Conservation (phyloP, 2,113 vertebrate genomes). For the Drymodes brunneopygia region DNA sequence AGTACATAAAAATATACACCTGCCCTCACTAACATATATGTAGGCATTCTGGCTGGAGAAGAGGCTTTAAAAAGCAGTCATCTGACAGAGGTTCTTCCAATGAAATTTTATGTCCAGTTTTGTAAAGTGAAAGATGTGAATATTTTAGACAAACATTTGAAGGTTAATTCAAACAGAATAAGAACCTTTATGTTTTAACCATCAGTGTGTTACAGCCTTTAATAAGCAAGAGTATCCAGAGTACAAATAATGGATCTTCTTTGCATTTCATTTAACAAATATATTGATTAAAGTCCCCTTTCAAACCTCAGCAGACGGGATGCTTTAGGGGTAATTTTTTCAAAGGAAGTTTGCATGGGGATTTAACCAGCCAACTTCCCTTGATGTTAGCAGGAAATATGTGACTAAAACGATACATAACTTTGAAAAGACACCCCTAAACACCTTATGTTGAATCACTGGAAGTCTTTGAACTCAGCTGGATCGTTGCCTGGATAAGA, state of each 20-base stretch:
- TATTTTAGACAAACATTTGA: constrained; percentile 39
- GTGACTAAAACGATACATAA: neutral
- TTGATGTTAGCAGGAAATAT: constrained; percentile 45
- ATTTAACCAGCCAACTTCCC: constrained; percentile 47
- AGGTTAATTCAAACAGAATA: constrained; percentile 10
- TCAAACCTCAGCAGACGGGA: constrained; percentile 42
- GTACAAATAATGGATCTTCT: constrained; percentile 20
- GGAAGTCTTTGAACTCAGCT: constrained; percentile 50
- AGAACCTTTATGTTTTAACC: neutral
- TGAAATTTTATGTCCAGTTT: neutral
- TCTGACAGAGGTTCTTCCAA: neutral
- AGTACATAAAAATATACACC: accelerated
- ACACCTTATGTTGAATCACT: constrained; percentile 15
- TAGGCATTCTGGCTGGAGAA: neutral
- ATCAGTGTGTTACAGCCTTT: neutral
- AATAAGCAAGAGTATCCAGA: neutral
- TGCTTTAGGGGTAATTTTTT: constrained; percentile 63
- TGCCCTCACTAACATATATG: neutral
- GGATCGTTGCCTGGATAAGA: constrained; percentile 13
- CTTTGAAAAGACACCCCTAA: constrained; percentile 50
- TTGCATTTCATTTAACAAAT: constrained; percentile 61
- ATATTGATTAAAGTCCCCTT: constrained; percentile 58
- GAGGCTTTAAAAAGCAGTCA: neutral
- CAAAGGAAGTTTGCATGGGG: constrained; percentile 45
- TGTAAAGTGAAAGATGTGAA: neutral